phyloP scores from a whole-genome alignment of 2,888 invertebrate species.

The Stictocephala bisonia region DNA sequence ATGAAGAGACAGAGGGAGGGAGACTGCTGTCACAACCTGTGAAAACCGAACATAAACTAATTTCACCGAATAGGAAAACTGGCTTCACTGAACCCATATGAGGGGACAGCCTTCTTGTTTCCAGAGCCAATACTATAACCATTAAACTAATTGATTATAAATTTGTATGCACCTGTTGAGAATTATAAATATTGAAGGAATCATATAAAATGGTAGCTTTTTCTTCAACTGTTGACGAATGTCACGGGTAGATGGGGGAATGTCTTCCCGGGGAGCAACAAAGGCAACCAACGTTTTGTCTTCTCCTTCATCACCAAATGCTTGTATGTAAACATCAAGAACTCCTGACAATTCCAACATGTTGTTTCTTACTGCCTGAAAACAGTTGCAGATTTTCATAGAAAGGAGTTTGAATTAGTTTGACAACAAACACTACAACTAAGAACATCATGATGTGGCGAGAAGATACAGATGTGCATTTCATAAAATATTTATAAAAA shows the following conservation, averaged over 20 bases:
- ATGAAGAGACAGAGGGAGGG: too few relatives aligned
- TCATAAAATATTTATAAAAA: too few relatives aligned
- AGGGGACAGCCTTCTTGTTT: too few relatives aligned
- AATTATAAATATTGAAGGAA: slow-evolving; percentile 58
- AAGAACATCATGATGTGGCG: too few relatives aligned
- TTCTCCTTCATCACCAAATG: slow-evolving; percentile 57
- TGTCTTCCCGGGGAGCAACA: slow-evolving; percentile 51
- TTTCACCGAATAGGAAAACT: too few relatives aligned
- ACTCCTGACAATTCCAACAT: slow-evolving; percentile 56
- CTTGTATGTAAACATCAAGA: slow-evolving; percentile 54
- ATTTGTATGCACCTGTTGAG: slow-evolving; percentile 53
- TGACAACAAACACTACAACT: too few relatives aligned
- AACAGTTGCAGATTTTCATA: too few relatives aligned
- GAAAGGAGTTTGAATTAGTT: too few relatives aligned
- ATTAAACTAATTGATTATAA: not conserved
- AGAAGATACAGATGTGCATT: too few relatives aligned
- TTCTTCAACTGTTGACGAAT: slow-evolving; percentile 56
- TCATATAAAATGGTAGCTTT: slow-evolving; percentile 59
- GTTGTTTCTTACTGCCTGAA: slow-evolving; percentile 58
- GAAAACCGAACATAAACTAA: too few relatives aligned
- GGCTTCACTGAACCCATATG: too few relatives aligned
- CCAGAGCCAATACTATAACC: not conserved
- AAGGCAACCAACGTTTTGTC: slow-evolving; percentile 59
- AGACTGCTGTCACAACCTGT: too few relatives aligned
- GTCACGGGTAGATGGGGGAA: slow-evolving; percentile 26